Conservation (phyloP, 2,113 vertebrate species). For the Halichoerus grypus region DNA sequence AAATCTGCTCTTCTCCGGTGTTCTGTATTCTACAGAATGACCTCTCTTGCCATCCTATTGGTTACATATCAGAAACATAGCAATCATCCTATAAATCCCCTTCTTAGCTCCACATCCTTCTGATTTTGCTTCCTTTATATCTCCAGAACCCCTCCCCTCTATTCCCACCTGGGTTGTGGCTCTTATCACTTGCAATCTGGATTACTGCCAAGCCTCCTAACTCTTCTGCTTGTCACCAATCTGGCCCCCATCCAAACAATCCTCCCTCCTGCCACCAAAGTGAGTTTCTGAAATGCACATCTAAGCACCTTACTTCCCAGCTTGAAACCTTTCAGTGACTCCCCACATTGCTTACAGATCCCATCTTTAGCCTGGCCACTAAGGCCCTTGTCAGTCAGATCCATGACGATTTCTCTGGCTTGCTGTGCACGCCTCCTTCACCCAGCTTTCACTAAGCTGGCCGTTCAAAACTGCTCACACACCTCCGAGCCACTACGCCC, state of each 20-base stretch:
- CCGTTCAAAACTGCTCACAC: accelerated
- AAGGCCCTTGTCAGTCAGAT: background rate
- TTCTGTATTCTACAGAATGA: background rate
- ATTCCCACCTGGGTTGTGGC: background rate
- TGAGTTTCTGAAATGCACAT: background rate
- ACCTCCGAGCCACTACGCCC: accelerated
- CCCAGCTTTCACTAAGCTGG: background rate
- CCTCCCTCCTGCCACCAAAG: background rate
- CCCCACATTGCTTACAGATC: background rate
- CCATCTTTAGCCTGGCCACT: background rate
- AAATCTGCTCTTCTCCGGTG: background rate
- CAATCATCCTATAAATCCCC: background rate
- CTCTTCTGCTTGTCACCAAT: background rate
- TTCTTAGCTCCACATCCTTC: background rate
- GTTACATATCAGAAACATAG: background rate
- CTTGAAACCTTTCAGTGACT: background rate
- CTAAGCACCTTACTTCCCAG: too few species aligned
- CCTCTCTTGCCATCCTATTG: background rate
- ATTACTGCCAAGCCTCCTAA: background rate
- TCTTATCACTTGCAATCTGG: background rate
- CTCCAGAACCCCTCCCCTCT: background rate
- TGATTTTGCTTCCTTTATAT: background rate
- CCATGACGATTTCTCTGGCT: background rate
- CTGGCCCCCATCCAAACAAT: background rate
- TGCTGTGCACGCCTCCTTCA: background rate